phyloP scores from a whole-genome alignment of 2,113 vertebrate genomes.

The Tupaia chinensis region DNA sequence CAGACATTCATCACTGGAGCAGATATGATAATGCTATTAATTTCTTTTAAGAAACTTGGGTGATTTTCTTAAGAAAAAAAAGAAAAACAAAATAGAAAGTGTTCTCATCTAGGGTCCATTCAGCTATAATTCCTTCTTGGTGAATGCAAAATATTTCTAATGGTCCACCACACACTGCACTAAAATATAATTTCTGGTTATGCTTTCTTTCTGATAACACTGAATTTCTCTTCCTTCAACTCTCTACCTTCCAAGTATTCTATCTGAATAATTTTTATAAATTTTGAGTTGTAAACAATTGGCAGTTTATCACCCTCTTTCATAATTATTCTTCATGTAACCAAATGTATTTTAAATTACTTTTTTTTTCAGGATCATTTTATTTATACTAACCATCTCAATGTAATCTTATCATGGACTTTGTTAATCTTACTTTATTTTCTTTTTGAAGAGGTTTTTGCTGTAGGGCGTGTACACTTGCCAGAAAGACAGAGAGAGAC shows the following conservation, averaged over 20 bases:
- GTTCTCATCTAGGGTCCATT: not conserved
- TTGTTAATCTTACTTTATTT: not conserved
- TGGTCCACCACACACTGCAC: not conserved
- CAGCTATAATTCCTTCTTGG: not conserved
- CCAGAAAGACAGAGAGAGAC: no score
- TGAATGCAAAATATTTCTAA: not conserved
- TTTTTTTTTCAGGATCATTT: not conserved
- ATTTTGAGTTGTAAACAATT: not conserved
- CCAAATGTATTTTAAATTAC: not conserved
- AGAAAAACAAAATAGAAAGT: not conserved
- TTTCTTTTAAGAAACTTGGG: not conserved
- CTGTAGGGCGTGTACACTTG: no score
- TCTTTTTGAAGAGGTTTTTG: no score
- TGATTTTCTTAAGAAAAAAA: slow-evolving; percentile 8
- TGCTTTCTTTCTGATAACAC: not conserved
- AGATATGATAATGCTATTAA: not conserved
- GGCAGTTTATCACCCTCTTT: not conserved
- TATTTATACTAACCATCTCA: not conserved
- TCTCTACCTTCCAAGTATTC: not conserved
- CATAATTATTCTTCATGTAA: not conserved
- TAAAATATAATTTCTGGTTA: slow-evolving; percentile 10
- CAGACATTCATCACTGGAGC: not conserved
- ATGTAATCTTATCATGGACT: not conserved
- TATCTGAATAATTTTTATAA: slow-evolving; percentile 9
- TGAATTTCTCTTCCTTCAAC: not conserved